Base-by-base conservation (phyloP, 1,140 invertebrate species). In the Drosophila sturtevanti region DNA sequence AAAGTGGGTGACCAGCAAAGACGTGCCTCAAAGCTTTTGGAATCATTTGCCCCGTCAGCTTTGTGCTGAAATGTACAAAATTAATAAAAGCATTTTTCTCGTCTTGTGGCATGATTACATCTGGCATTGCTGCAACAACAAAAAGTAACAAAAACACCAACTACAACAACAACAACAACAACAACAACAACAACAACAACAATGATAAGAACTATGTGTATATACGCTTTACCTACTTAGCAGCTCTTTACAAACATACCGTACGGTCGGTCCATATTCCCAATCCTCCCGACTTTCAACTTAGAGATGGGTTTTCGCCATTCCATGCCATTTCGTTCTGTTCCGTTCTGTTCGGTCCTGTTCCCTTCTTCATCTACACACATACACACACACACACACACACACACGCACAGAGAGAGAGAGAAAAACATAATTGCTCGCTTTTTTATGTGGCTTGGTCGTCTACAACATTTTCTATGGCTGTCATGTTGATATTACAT, bases 401-500 rank as follows among this genome's bases (percentile, higher is more conserved):
- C 52, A 63, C 35, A 59, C 52, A 63, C 31, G 65, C 62, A 11
- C 27, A 6, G 4, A 31, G 4, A 31, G 35, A 59, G 38, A 63
- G 22, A 65, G 58, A 11, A 78, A 73, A 73, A 72, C 82, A 87
- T 86, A 86, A 86, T 73, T 86, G 82, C 77, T 75, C 69, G 75
- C 79, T 87, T 77, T 79, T 86, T 86, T 86, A 87, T 86, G 82
- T 82, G 72, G 79, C 82, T 51, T 87, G 60, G 82, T 76, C 79
- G 64, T 76, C 75, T 76, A 70, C 79, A 86, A 68, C 78, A 81
- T 81, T 85, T 81, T 78, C 74, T 72, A 78, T 70, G 68, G 82
- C 79, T 86, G 82, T 86, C 82, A 79, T 89, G 80, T 76, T 86
- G 82, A 81, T 87, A 86, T 86, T 89, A 86, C 82, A 87, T 72